phyloP scores from a whole-genome alignment of 2,797 vertebrate genomes.

The Picus viridis region DNA sequence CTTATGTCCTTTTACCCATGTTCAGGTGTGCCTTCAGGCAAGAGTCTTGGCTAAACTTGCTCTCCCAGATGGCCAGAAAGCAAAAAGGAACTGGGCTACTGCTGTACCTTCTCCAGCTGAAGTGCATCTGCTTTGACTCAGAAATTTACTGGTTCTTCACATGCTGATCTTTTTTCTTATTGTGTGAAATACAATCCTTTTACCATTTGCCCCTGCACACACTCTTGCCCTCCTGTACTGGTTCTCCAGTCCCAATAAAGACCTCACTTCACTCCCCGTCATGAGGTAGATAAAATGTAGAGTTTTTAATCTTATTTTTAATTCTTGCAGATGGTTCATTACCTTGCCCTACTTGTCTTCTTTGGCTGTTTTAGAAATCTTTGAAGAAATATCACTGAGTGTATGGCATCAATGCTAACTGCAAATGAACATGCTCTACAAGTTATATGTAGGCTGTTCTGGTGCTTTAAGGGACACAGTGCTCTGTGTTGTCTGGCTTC shows the following conservation, averaged over 20 bases:
- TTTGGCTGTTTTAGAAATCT: conserved; percentile 32
- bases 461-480: neutral
- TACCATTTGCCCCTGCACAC: neutral
- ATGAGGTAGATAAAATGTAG: conserved; percentile 18
- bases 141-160: neutral
- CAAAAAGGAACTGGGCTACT: neutral
- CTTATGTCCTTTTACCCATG: neutral
- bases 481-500: neutral
- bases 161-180: neutral
- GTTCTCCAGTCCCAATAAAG: neutral
- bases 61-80: neutral
- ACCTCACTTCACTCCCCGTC: neutral
- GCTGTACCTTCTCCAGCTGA: neutral
- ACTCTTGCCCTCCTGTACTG: neutral
- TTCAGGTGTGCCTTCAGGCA: neutral
- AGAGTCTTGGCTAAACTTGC: neutral
- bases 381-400: conserved; percentile 28
- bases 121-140: neutral
- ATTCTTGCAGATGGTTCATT: conserved; percentile 50
- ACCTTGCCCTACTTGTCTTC: conserved; percentile 62
- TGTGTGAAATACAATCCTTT: neutral
- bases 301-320: conserved; percentile 39
- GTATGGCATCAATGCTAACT: conserved; percentile 24
- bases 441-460: conserved; percentile 33
- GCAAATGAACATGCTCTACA: conserved; percentile 50